Evolutionary conservation across 2,797 vertebrate species (phyloP).

Genomic region (Rhinophrynus dorsalis): DNA sequence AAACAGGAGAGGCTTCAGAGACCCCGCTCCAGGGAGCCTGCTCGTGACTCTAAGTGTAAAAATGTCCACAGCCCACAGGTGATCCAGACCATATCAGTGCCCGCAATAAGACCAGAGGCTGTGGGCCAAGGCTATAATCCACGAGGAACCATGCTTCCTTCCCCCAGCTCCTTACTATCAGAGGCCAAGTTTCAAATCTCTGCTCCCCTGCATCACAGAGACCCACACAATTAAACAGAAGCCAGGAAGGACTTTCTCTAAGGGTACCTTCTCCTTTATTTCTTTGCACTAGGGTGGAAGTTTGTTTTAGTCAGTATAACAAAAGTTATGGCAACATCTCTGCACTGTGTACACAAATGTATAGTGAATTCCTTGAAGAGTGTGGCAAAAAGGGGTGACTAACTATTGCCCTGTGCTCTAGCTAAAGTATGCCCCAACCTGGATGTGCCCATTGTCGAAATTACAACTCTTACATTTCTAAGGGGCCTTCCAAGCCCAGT

Average conservation of each 20-base stretch:
- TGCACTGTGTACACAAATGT: background rate
- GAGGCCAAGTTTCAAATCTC: background rate
- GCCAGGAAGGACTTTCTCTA: background rate
- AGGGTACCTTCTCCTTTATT: background rate
- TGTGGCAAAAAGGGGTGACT: too few relatives aligned
- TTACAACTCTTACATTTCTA: too few relatives aligned
- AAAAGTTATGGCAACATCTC: background rate
- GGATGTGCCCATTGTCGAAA: too few relatives aligned
- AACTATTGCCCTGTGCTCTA: too few relatives aligned
- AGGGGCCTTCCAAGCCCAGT: too few relatives aligned
- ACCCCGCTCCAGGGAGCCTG: slow-evolving; percentile 51
- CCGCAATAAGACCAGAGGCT: slow-evolving; percentile 15
- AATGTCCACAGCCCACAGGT: background rate
- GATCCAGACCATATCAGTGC: background rate
- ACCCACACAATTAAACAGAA: slow-evolving; percentile 10
- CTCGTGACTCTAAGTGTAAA: background rate
- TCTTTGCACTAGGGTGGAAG: background rate
- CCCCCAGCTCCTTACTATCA: background rate
- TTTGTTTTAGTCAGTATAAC: background rate
- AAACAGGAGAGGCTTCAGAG: slow-evolving; percentile 69
- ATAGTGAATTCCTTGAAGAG: background rate
- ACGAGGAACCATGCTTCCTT: background rate
- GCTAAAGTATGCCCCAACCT: too few relatives aligned
- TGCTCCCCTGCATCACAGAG: background rate
- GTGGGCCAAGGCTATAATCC: slow-evolving; percentile 24